Evolutionary conservation across 2,797 vertebrate species (phyloP).

Genomic region (Galago senegalensis): DNA sequence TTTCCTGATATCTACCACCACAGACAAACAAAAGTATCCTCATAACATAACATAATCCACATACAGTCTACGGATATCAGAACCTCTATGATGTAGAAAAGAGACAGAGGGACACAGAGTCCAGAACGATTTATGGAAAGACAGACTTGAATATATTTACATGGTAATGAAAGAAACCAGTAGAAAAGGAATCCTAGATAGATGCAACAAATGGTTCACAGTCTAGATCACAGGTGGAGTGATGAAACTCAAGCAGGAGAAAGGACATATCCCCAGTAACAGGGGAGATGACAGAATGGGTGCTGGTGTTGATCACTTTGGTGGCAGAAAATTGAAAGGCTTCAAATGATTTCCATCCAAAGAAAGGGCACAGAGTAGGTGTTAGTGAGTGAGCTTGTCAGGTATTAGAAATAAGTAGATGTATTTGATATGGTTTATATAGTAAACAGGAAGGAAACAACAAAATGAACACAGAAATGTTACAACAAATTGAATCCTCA

Average conservation of each 20-base stretch:
- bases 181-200: background rate
- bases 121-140: background rate
- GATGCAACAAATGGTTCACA: background rate
- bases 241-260: background rate
- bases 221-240: background rate
- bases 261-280: background rate
- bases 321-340: background rate
- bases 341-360: background rate
- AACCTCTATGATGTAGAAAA: background rate
- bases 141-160: background rate
- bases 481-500: background rate
- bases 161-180: background rate
- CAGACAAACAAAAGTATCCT: no score
- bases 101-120: background rate
- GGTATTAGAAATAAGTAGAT: background rate
- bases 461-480: background rate
- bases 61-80: no score
- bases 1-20: no score
- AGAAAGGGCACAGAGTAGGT: background rate
- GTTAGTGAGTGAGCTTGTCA: background rate
- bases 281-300: background rate
- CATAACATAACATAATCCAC: no score
- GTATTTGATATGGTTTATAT: conserved; percentile 5
- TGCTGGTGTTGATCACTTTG: background rate
- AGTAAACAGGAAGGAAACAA: background rate